phyloP scores from a whole-genome alignment of 2,797 vertebrate genomes.

The Chelonia mydas region DNA sequence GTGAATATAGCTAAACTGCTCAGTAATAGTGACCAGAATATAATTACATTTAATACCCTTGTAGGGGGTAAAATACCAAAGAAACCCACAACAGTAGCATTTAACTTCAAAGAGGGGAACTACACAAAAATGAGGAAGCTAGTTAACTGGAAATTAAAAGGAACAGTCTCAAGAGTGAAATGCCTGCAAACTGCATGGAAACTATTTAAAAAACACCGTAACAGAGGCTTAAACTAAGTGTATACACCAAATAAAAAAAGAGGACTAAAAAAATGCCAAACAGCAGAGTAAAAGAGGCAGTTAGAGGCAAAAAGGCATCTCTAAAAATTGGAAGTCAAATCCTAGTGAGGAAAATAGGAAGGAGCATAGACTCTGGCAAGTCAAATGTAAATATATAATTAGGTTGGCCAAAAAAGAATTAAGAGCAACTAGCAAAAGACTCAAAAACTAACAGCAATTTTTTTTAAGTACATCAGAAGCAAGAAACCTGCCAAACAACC shows the following conservation, averaged over 20 bases:
- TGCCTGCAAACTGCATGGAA: too few species aligned
- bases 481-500: too few species aligned
- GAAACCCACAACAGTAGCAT: not conserved
- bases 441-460: not conserved
- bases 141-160: not conserved
- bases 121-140: not conserved
- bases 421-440: not conserved
- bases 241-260: not conserved
- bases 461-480: too few species aligned
- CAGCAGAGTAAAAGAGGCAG: not conserved
- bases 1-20: not conserved
- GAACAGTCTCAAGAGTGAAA: not conserved
- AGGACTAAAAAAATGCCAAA: not conserved
- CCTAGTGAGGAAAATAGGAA: too few species aligned
- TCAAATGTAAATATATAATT: not conserved
- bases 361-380: not conserved
- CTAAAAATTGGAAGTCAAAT: not conserved
- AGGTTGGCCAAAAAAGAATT: not conserved
- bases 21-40: not conserved
- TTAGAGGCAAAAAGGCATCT: not conserved
- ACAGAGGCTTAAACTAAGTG: too few species aligned
- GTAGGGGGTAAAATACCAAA: not conserved
- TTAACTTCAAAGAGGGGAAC: not conserved
- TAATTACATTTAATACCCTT: not conserved
- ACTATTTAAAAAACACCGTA: too few species aligned